Evolutionary conservation across 92 coral and sea anemone genomes (phyloP), one percentile per base, ranked within the genome.

Genomic region (Epizoanthus fatuus): DNA sequence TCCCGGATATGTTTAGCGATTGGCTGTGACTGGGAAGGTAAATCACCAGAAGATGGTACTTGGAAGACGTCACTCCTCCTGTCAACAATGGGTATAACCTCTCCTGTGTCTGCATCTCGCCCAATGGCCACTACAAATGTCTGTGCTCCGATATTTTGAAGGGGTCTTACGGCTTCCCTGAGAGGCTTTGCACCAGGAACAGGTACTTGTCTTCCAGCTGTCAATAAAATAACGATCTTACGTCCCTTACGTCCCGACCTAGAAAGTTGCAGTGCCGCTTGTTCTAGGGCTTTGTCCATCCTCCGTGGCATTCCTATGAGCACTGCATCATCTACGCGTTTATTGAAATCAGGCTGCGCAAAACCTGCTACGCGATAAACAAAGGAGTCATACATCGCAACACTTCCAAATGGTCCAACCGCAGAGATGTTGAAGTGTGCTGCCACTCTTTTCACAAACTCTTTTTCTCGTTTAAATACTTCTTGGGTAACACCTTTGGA

Each of bases 81-180:
- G 38, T 92, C 76, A 3, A 94, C 93, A 17, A 85, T 65, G 0
- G 91, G 85, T 13, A 42, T 64, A 10, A 96, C 78, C 45, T 84
- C 96, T 29, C 62, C 62, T 62, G 65, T 75, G 17, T 86, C 91
- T 39, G 85, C 77, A 10, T 86, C 56, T 16, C 53, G 89, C 11
- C 98, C 94, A 42, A 94, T 91, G 56, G 86, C 85, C 59, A 96
- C 90, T n/a, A 94, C 95, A 70, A 74, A 94, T 13, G 85, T 74
- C 38, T 74, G 90, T 20, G 81, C 81, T 16, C 96, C 95, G 2
- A 87, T 25, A 7, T 88, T 90, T 12, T 85, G 90, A 57, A 94
- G 82, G n/a, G 90, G 85, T 80, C 79, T 89, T 14, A 84, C 83
- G 35, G 92, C 91, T 66, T 90, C 90, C 13, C 85, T 72, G 5